Percentiles rank a stretch among this genome's conserved stretches.
Evolutionary conservation across 2,797 vertebrate genomes (phyloP).

Genomic region (Chelonia mydas): DNA sequence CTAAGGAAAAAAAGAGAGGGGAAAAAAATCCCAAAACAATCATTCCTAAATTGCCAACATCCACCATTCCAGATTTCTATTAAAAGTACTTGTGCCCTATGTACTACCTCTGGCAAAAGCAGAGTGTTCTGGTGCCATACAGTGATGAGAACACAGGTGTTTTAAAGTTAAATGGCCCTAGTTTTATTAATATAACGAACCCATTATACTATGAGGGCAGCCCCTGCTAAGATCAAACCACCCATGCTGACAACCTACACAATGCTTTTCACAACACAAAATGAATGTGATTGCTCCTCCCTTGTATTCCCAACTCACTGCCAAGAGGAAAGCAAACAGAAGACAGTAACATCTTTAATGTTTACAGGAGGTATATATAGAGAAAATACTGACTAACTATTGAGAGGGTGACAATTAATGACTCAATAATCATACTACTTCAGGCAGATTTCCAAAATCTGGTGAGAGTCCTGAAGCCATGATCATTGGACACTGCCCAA

Average conservation of each 20-base stretch:
- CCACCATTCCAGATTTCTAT: neutral
- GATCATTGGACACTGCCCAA: neutral
- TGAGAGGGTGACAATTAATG: neutral
- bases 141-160: neutral
- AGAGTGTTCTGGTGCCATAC: neutral
- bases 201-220: neutral
- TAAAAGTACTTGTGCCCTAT: neutral
- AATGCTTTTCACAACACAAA: neutral
- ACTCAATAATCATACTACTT: neutral
- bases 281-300: neutral
- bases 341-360: neutral
- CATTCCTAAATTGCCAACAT: neutral
- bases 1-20: conserved; percentile 74
- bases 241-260: neutral
- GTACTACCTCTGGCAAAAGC: rapidly evolving
- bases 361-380: neutral
- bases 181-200: neutral
- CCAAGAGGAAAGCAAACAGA: neutral
- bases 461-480: neutral
- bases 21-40: neutral
- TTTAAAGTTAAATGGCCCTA: neutral
- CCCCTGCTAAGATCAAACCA: neutral
- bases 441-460: neutral
- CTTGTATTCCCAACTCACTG: neutral
- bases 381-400: too few species aligned